Base-by-base conservation (phyloP, 2,113 vertebrate species). In the Bambusicola thoracicus region DNA sequence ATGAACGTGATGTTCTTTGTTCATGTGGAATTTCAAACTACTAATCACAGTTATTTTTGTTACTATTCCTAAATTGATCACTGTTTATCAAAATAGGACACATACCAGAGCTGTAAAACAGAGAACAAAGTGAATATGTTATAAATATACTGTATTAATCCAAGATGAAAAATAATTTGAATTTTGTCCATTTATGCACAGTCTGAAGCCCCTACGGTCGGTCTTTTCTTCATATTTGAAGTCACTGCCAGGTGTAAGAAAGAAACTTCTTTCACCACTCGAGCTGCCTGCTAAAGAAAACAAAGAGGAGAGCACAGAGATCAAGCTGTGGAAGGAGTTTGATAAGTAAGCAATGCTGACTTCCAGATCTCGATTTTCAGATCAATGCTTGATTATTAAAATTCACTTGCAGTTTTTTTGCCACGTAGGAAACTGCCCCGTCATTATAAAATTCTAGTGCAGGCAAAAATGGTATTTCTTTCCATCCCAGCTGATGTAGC, bases 171-270 rank as follows among this genome's bases (percentile, higher is more conserved):
- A 81, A 5, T 58, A 16, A 66, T 62, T 38, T 25, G 32, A 56
- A 8, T 56, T 73, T 44, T 70, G 67, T 93, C 59, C 76, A 15
- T 82, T 87, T 85, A 53, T 36, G 1, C 43, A 75, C 98, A 99
- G 99, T 9, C 93, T 97, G 93, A 99, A 99, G 97, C 97, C 96
- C 48, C 96, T 98, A 4, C 98, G 99, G 2, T 99, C 98, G 56
- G 98, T 99, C 97, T 99, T 99, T 96, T 98, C 99, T 70, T 99
- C 99, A 0, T 98, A 98, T 65, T 92, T 99, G 66, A 98, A 98
- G 96, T 98, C 98, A 4, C 90, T 99, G 76, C 98, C 98, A 0
- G 98, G 97, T 10, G 98, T 99, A 7, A 98, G 96, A 75, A 98
- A 96, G 78, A 98, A 97, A 62, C 89, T 82, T 2, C 75, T 95